Evolutionary conservation across 2,113 vertebrate species (phyloP), one percentile per base, ranked within the genome.

Genomic region (Sorex araneus): DNA sequence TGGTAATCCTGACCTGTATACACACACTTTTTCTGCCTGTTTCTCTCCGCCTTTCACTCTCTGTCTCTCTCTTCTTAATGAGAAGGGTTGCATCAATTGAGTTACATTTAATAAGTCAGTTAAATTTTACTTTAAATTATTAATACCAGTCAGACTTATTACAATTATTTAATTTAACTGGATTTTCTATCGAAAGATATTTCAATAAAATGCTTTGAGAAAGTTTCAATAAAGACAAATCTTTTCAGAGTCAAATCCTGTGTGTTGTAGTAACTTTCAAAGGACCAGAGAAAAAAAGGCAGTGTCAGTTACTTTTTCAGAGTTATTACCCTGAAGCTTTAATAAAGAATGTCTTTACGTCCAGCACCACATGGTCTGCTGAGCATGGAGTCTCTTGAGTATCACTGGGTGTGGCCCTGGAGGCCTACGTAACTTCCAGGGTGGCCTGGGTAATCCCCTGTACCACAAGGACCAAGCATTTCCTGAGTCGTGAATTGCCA

Each of bases 21-120:
- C 4, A 69, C 5, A 88, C 40, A 78, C 30, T 32, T 7, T 40
- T 40, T 40, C 40, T 40, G 40, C 40, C 40, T 40, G 40, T 40
- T 7, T 40, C 40, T 40, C 40, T 40, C 40, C 7, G 7, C 7
- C 40, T 40, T 40, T 40, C 40, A 4, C 40, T 40, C 40, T 40
- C 40, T 40, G 40, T 40, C 40, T 40, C 40, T 40, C 40, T n/a
- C 47, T 78, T 27, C 10, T 64, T 84, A 82, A 19, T 75, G 32
- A 83, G 16, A 45, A 30, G 6, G 30, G 60, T 70, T 73, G 66
- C 1, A 47, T 32, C 28, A 83, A 13, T 32, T 74, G 43, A 75
- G 25, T 83, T 92, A 54, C 13, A 91, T 94, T 91, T 92, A 87
- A 47, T 43, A n/a, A 84, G 50, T 74, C 28, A 54, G 27, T 60